Evolutionary conservation across 2,113 vertebrate species (phyloP), one percentile per base, ranked within the genome.

Genomic region (Ctenodactylus gundi): DNA sequence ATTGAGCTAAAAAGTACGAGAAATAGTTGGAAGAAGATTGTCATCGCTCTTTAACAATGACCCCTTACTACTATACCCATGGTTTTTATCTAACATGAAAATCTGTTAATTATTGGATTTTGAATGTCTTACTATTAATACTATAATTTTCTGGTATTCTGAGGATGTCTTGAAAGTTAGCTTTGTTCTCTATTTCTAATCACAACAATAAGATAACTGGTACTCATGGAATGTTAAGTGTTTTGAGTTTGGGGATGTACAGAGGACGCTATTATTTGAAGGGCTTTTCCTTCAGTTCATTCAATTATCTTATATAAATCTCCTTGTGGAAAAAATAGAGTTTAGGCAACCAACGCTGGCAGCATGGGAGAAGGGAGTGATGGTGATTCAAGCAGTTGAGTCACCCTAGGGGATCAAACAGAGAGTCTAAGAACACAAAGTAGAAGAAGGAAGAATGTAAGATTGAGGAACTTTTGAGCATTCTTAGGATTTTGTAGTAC

Each of bases 1-100:
- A 95, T 96, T 97, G 88, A 93, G 58, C 93, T 76, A 92, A 93
- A n/a, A 92, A 53, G 39, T 92, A 49, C 87, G 77, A 94, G 82
- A 92, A 93, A 84, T 41, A 80, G 46, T 87, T 90, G 81, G 64
- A 23, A 49, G 20, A 91, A 96, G 70, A 97, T 96, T 94, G 67
- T 62, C 68, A 92, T 95, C 90, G 87, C 34, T 93, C 73, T 76
- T 3, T 67, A 88, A 55, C 10, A 77, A 15, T 78, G 77, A 94
- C 84, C 77, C 18, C 44, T 87, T 91, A 84, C 58, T 41, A 64
- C 36, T 73, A 36, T 76, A 36, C 31, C 65, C 41, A 46, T 73
- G 88, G 39, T 62, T 14, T 41, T 25, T 87, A 75, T 86, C 65
- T 92, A 34, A 44, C 15, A 57, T 34, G 73, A 36, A 7, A 80